Evolutionary conservation across 2,797 vertebrate species (phyloP), one percentile per base, ranked within the genome.

Genomic region (Chelon auratus): DNA sequence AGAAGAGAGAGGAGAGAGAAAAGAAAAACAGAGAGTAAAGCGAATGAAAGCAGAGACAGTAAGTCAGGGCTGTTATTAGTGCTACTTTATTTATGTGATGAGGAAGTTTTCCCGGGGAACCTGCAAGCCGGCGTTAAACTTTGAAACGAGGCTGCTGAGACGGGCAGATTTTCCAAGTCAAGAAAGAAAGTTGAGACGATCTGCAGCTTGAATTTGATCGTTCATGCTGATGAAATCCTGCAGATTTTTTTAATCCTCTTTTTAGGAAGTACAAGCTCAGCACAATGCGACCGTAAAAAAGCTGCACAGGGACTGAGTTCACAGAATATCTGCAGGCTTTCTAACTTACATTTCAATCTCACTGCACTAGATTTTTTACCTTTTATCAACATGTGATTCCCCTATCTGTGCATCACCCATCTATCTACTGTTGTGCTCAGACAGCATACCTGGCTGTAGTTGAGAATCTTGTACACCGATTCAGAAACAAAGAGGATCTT

Each of bases 401-500:
- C 24, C 24, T 26, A 26, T 26, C 24, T 26, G 24, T 26, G 24
- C 24, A 26, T 26, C 24, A 26, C 3, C 24, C 24, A 26, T 33
- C 30, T 33, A 33, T 8, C 30, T 33, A 33, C 30, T 33, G 30
- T 33, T 33, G 30, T 33, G 30, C 4, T 33, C 30, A 33, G 30
- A 33, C 30, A 17, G n/a, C 66, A 1, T 95, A 99, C 98, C 96
- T 99, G 98, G 86, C 96, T 99, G 86, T 99, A 99, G 93, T 98
- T 99, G 84, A 99, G 96, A 81, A 99, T 99, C 94, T 99, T 99
- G 94, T 97, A 99, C 82, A 99, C 98, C 0, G 98, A 99, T 93
- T 99, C 97, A 6, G 98, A 99, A 79, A 99, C 98, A 63, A 99
- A 99, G 54, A 99, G 95, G 75, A 99, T 99, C 91, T 99, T 99